Evolutionary conservation across 1,140 invertebrate genomes (phyloP), one percentile per base, ranked within the genome.

Genomic region (Anthonomus grandis): DNA sequence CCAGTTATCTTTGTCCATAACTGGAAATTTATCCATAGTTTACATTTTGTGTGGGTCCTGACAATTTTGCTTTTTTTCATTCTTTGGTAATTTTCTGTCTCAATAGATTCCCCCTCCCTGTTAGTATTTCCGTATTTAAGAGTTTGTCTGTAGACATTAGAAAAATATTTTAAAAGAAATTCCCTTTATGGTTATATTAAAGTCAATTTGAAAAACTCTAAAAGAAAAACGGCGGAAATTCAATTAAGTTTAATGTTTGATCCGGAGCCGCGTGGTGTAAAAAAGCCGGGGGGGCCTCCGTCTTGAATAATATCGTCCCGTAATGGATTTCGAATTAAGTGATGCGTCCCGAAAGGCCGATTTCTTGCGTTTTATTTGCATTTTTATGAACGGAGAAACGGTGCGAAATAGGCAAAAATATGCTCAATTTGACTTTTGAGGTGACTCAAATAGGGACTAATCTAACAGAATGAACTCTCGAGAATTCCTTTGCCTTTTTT

Each of bases 201-300:
- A 72, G 70, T 72, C 70, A 72, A 72, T 72, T 72, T 70, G 67
- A 66, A 64, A n/a, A 68, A 64, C 65, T 71, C 64, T 66, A 63
- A 65, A 70, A 67, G 62, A 63, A 65, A 67, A 63, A 67, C 67
- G 59, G 60, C 70, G 69, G 67, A 73, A 73, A 73, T 73, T 73
- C 71, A 73, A 73, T 73, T 73, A 73, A 73, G 69, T 73, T 73
- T 73, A 73, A 73, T 73, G 71, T 69, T 69, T 70, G 69, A 70
- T 72, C 67, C 69, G 64, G 59, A 64, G 67, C 60, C 60, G 63
- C n/a, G n/a, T 61, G 50, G 55, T 55, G 62, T 66, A 66, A 66
- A 68, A 68, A 68, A 66, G 57, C 58, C 53, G 17, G 47, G 37
- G 31, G 21, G 37, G 19, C 50, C 49, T 53, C 23, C 59, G 59